phyloP scores from a whole-genome alignment of 53 echinoderm and acorn worm genomes.

The Echinometra lucunter region DNA sequence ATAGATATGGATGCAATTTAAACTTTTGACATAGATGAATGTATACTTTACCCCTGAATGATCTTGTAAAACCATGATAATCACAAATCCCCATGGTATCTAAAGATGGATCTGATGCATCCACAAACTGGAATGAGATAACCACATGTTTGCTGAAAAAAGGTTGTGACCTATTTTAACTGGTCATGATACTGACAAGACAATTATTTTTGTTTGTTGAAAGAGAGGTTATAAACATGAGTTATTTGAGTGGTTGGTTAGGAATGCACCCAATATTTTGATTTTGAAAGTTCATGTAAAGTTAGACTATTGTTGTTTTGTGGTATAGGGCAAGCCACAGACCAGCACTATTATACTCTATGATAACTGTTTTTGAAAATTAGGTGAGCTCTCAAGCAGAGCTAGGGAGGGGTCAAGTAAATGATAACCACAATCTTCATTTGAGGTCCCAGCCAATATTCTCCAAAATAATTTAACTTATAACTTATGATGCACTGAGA shows the following conservation, averaged over 20 bases:
- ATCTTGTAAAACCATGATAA: not conserved
- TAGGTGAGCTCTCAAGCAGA: not conserved
- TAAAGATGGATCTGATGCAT: not conserved
- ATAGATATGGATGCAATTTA: not conserved
- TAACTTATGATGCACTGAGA: not conserved
- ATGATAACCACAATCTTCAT: not conserved
- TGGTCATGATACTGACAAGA: not conserved
- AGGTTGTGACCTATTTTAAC: not conserved
- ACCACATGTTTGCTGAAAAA: slow-evolving; percentile 5
- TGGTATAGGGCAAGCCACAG: not conserved
- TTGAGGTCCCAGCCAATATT: not conserved
- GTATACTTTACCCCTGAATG: not conserved
- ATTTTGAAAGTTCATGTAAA: slow-evolving; percentile 8
- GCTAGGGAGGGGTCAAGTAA: not conserved
- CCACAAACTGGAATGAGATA: not conserved
- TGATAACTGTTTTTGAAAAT: not conserved
- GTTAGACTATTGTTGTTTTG: slow-evolving; percentile 25
- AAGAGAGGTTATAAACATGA: slow-evolving; percentile 8
- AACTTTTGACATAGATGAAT: slow-evolving; percentile 33
- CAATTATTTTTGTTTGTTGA: not conserved
- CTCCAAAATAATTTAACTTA: not conserved
- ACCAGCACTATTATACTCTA: not conserved
- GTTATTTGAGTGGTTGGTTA: not conserved
- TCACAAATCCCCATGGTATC: not conserved
- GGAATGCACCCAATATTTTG: slow-evolving; percentile 32